Conservation (phyloP, 1,140 invertebrate species). For the Drosophila athabasca region DNA sequence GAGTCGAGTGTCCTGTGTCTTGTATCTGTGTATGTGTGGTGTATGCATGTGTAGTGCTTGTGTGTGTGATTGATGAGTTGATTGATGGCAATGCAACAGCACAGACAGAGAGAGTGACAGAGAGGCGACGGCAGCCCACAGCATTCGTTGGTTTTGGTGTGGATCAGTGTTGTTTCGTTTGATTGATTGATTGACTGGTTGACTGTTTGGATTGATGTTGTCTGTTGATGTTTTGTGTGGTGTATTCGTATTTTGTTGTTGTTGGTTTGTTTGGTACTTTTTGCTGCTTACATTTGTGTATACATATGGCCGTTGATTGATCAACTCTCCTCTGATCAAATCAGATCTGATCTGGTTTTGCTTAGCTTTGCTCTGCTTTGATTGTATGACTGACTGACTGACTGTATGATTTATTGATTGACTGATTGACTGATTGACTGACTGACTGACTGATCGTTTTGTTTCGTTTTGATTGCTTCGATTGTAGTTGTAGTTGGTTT, state of each 20-base stretch:
- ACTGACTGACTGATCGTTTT: constrained; percentile 20
- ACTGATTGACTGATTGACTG: constrained; percentile 23
- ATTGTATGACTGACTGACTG: too few relatives aligned
- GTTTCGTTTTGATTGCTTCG: constrained; percentile 10
- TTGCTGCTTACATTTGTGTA: constrained; percentile 51
- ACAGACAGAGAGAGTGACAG: constrained; percentile 27
- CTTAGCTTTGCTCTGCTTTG: too few relatives aligned
- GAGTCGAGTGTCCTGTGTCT: neutral
- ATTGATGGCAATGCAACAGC: constrained; percentile 61
- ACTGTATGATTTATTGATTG: constrained; percentile 23
- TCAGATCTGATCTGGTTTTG: neutral
- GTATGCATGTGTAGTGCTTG: neutral
- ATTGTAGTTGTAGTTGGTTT: constrained; percentile 22
- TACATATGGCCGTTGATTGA: constrained; percentile 49
- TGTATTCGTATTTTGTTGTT: neutral
- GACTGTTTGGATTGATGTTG: constrained; percentile 35
- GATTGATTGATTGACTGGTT: constrained; percentile 27
- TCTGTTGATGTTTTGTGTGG: constrained; percentile 18
- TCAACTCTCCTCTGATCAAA: constrained; percentile 10
- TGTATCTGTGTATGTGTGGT: constrained; percentile 9
- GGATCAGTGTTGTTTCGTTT: constrained; percentile 23
- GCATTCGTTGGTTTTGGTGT: constrained; percentile 41
- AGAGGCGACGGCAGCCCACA: constrained; percentile 52
- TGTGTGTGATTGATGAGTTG: constrained; percentile 35
- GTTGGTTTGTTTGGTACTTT: constrained; percentile 16